Percentiles rank a stretch among this genome's conserved stretches.
These are phyloP conservation scores for Pempheris klunzingeri DNA, from an alignment of 2,797 vertebrate genomes.

Conservation along the genomic window DNA sequence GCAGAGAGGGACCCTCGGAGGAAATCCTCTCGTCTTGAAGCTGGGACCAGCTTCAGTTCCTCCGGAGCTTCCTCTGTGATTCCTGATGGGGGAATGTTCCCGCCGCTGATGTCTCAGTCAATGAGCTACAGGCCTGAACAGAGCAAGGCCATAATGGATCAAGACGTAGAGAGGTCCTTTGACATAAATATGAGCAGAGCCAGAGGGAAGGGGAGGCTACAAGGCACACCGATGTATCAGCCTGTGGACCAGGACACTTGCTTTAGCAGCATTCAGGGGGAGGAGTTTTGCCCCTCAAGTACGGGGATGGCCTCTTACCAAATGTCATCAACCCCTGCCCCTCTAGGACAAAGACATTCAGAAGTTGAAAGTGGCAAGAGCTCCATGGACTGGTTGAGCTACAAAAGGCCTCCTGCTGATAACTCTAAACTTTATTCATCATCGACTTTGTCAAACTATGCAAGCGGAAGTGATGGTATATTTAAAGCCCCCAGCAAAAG, in stretches of 20 bases:
- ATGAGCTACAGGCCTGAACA: constrained; percentile 75
- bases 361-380: constrained; percentile 15
- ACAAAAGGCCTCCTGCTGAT: constrained; percentile 10
- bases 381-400: constrained; percentile 44
- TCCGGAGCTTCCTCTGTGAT: constrained; percentile 31
- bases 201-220: constrained; percentile 74
- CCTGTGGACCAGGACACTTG: constrained; percentile 63
- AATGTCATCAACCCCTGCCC: constrained; percentile 7
- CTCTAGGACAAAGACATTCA: constrained; percentile 7
- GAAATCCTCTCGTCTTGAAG: constrained; percentile 12
- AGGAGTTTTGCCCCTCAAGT: constrained; percentile 46
- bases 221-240: constrained; percentile 81
- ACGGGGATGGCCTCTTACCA: constrained; percentile 65
- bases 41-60: constrained; percentile 71
- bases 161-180: constrained; percentile 72
- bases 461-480: background rate
- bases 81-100: constrained; percentile 38
- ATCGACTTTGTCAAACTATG: constrained; percentile 45
- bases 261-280: constrained; percentile 77
- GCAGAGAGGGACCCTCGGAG: constrained; percentile 43
- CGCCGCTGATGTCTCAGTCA: constrained; percentile 55
- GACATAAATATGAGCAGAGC: constrained; percentile 80
- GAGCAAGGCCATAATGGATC: constrained; percentile 65
- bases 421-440: constrained; percentile 5
- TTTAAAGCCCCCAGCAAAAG: constrained; percentile 25